phyloP scores from a whole-genome alignment of 2,113 vertebrate genomes.

The Chamaetylas fuelleborni region DNA sequence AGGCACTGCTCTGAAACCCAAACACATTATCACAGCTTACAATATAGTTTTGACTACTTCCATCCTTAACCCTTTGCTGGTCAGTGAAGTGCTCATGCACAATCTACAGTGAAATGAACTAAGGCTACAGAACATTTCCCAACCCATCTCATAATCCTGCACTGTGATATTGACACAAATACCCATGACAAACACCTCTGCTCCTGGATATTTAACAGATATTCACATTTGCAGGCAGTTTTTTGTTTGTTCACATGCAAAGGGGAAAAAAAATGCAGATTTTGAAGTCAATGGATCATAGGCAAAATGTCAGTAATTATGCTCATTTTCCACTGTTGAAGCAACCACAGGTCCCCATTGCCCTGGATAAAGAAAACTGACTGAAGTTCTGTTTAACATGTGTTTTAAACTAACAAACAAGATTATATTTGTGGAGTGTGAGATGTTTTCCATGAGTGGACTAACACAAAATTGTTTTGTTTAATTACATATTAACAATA shows the following conservation, averaged over 20 bases:
- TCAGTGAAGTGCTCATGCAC: not conserved
- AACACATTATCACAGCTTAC: not conserved
- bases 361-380: not conserved
- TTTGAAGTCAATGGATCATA: not conserved
- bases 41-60: not conserved
- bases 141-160: not conserved
- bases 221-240: not conserved
- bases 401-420: not conserved
- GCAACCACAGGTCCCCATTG: not conserved
- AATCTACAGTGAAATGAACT: not conserved
- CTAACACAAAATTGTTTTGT: not conserved
- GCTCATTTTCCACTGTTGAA: not conserved
- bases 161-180: not conserved
- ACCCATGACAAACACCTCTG: not conserved
- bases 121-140: not conserved
- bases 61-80: not conserved
- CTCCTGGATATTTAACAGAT: not conserved
- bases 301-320: not conserved
- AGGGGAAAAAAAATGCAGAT: not conserved
- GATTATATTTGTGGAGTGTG: not conserved
- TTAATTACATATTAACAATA: not conserved
- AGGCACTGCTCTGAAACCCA: conserved; percentile 82
- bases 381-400: not conserved
- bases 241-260: not conserved
- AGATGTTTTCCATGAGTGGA: not conserved